phyloP scores from a whole-genome alignment of 2,113 vertebrate genomes.

The Podiceps cristatus region DNA sequence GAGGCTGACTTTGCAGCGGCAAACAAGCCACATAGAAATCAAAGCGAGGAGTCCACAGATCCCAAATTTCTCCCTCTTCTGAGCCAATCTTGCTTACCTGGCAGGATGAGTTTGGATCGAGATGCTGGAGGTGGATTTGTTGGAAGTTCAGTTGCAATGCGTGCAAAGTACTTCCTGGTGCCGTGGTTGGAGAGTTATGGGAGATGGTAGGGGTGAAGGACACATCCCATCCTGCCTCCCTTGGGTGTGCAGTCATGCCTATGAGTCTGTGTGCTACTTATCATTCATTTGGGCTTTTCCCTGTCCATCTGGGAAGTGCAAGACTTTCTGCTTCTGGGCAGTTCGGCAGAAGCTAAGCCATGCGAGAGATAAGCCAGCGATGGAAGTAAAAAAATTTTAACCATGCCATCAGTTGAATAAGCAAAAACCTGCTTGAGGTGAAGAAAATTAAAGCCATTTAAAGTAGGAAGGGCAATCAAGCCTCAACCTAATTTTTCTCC shows the following conservation, averaged over 20 bases:
- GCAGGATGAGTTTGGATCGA: neutral
- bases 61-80: neutral
- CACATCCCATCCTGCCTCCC: neutral
- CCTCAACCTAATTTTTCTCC: neutral
- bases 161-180: neutral
- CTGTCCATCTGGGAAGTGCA: neutral
- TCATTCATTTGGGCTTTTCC: neutral
- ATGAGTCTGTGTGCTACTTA: neutral
- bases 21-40: neutral
- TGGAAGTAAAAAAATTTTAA: neutral
- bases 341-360: neutral
- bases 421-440: neutral
- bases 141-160: neutral
- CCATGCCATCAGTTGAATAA: neutral
- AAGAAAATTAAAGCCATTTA: neutral
- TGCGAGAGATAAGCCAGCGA: neutral
- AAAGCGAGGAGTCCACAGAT: neutral
- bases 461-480: neutral
- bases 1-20: neutral
- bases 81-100: neutral
- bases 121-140: neutral
- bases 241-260: neutral
- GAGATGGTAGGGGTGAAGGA: neutral
- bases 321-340: neutral
- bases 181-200: rapidly evolving